Base-by-base conservation (phyloP, 2,888 invertebrate genomes). In the Auanema freiburgensis region DNA sequence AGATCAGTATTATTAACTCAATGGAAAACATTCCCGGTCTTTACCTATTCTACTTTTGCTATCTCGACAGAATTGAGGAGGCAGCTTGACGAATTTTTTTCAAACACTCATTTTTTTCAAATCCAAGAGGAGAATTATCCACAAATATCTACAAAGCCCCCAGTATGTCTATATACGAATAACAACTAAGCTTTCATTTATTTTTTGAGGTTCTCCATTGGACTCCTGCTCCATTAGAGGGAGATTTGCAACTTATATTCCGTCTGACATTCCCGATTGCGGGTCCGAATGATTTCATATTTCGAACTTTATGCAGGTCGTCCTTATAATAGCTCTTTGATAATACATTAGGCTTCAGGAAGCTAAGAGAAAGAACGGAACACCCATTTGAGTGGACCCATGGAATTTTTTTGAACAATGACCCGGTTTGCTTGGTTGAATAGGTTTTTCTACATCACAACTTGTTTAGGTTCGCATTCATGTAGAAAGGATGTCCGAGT, bases 221-320 rank as follows among this genome's bases (percentile, higher is more conserved):
- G 72, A 69, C 72, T 10, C 51, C 66, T 3, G 67, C 67, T 42
- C 72, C 72, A 14, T 55, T 72, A 25, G 72, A 72, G 41, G 72
- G 69, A 11, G 72, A 72, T 49, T 60, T 69, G n/a, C 72, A 72
- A 49, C 66, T 72, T 42, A 69, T 72, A 49, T 63, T 65, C 23
- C 72, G 69, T n/a, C 23, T 72, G 14, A 64, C 59, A 14, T 69
- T 72, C 40, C 60, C 66, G 14, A 61, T 72, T 18, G 58, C 61
- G 44, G 72, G 72, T 21, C 72, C 69, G 16, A 69, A 72, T 53
- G 67, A 69, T 8, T 44, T 61, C n/a, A 62, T 67, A 10, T 72
- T 67, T 53, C 59, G 72, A 12, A 66, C 69, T 44, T 64, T 72
- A 14, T 72, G 71, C 46, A 62, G 71, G 66, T 66, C 40, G 18